Evolutionary conservation across 1,140 invertebrate genomes (phyloP), one percentile per base, ranked within the genome.

Genomic region (Vollenhovia emeryi): DNA sequence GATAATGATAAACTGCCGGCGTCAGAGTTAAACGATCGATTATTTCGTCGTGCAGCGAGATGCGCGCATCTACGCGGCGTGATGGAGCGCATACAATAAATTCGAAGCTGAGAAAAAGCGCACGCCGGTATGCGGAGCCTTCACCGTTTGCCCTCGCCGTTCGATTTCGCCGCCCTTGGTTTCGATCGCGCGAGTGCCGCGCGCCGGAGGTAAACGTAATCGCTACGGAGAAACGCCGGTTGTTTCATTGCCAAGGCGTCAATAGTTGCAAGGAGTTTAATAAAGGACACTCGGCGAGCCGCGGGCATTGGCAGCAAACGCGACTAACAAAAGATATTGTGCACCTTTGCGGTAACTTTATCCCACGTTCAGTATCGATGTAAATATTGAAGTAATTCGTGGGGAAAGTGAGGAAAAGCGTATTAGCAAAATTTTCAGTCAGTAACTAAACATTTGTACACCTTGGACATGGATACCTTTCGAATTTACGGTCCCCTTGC

Each of bases 21-120:
- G 66, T 82, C 78, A 73, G 50, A 82, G 78, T 82, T 82, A 82
- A 82, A 82, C 78, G 78, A 82, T 82, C 78, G 78, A 82, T 82
- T 82, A 71, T 82, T 82, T 73, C 50, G 78, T 71, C 50, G 36
- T 50, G 66, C 27, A 71, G 33, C 3, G 69, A 45, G 78, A 82
- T 57, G 50, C 78, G 78, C 78, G 78, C 62, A 45, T 71, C 66
- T 57, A 43, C 64, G 64, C 50, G 36, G 3, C 30, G 15, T 68
- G 76, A 79, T 68, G 76, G 21, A 55, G 76, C 76, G 76, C 76
- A 64, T 64, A 68, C 60, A 79, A 79, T 79, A 79, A 79, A 79
- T 79, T 40, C 60, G 73, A 40, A 36, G 73, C 55, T 45, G 55
- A 79, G 76, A 79, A 79, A n/a, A 79, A 79, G 62, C 45, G 74